A percentile compares a stretch with the other conserved stretches of the same genome.
Conservation (phyloP, 2,113 vertebrate genomes). For the Uropsilus gracilis region DNA sequence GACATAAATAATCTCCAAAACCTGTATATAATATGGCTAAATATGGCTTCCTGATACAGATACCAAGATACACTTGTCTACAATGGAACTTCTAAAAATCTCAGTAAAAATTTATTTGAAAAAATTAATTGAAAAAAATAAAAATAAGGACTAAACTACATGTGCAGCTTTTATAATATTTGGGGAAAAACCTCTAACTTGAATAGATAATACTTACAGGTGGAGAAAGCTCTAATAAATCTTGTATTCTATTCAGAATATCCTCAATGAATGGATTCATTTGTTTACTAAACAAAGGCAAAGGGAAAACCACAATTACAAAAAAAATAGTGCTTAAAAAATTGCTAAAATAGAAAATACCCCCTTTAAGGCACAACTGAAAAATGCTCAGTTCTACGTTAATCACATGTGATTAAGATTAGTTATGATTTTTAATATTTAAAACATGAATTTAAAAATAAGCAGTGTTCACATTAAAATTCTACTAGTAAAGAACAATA, state of each 20-base stretch:
- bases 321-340: not conserved
- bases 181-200: not conserved
- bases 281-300: conserved; percentile 90
- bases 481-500: not conserved
- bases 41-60: not conserved
- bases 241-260: conserved; percentile 96
- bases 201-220: conserved; percentile 89
- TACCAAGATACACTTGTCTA: no score
- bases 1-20: not conserved
- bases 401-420: not conserved
- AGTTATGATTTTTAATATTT: not conserved
- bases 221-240: conserved; percentile 94
- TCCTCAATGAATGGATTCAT: conserved; percentile 98
- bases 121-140: not conserved
- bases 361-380: not conserved
- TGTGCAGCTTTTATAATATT: not conserved
- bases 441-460: not conserved
- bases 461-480: not conserved
- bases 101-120: not conserved
- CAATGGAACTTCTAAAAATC: no score
- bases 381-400: not conserved
- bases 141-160: not conserved
- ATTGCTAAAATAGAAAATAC: not conserved
- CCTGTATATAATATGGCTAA: not conserved
- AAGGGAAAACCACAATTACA: not conserved